Base-by-base conservation (phyloP, 1,140 invertebrate genomes). In the Neocloeon triangulifer region DNA sequence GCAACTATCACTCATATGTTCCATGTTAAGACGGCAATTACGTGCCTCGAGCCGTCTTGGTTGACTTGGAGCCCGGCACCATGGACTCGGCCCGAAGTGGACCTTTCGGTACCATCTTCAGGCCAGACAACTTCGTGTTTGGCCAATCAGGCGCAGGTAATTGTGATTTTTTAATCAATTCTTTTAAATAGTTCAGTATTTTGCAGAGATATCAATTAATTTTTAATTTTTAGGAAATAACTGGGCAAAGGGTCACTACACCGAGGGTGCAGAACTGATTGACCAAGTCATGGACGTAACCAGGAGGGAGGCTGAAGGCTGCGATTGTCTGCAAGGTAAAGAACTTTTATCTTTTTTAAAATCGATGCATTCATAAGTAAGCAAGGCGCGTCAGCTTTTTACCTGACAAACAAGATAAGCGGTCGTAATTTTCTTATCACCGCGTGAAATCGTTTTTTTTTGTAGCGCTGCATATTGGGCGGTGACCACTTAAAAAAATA, bases 211-310 rank as follows among this genome's bases (percentile, higher is more conserved):
- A n/a, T n/a, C n/a, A n/a, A n/a, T n/a, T n/a, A n/a, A n/a, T n/a
- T n/a, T n/a, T n/a, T n/a, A n/a, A n/a, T n/a, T n/a, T n/a, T n/a
- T n/a, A 34, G 74, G 56, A 0, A 77, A 77, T 50, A 75, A 76
- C 43, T 77, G 70, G 85, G 81, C 82, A 12, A 82, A 85, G 51
- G 85, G 85, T 16, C 80, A 91, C 47, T 91, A 89, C 56, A 91
- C 84, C 13, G 86, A 92, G 58, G 79, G 85, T 5, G 84, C 81
- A 5, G 86, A 80, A 40, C 41, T 73, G 25, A 69, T 76, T 2
- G 78, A 85, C 44, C 62, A 67, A 20, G 75, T 79, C 2, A 48
- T 84, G 19, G 77, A 84, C 47, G 72, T 80, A 8, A 67, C 82
- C 1, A 59, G 81, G 16, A 88, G 84, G 50, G 82, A 89, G 55